A percentile compares a stretch with the other conserved stretches of the same genome.
These are phyloP conservation scores for Sebastes kiyomatsui DNA, from an alignment of 2,797 vertebrate species.

Conservation along the genomic window DNA sequence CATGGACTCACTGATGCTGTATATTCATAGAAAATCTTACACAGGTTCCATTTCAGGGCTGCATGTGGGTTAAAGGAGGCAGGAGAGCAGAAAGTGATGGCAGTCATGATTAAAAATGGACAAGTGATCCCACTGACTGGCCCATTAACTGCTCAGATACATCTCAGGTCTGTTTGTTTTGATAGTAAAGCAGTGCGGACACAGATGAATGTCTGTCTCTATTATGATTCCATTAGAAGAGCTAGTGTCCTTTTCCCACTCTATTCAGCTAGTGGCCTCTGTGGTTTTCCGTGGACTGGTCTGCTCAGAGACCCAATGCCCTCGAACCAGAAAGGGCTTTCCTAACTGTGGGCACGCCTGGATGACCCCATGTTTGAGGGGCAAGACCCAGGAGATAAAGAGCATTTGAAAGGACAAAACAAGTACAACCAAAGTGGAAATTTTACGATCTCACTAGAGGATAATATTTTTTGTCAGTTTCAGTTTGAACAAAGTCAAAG, in stretches of 20 bases:
- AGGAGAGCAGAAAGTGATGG: conserved; percentile 11
- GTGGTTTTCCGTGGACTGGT: conserved; percentile 1
- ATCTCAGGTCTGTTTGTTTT: conserved; percentile 62
- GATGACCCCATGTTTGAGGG: conserved; percentile 51
- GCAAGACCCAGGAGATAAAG: conserved; percentile 36
- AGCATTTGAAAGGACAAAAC: conserved; percentile 33
- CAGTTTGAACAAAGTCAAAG: conserved; percentile 31
- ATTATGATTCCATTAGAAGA: conserved; percentile 65
- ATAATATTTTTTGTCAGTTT: conserved; percentile 17
- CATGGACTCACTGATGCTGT: background rate
- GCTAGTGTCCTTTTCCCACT: conserved; percentile 57
- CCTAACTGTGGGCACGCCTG: conserved; percentile 39
- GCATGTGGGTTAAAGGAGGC: background rate
- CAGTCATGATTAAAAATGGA: conserved; percentile 36
- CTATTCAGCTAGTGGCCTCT: conserved; percentile 13
- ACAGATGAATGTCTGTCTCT: conserved; percentile 61
- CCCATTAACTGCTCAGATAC: conserved; percentile 53
- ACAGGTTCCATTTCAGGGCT: background rate
- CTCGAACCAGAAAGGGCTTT: conserved; percentile 19
- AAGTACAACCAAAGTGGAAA: conserved; percentile 29
- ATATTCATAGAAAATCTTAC: background rate
- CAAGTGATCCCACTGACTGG: conserved; percentile 34
- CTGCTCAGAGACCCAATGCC: conserved; percentile 14
- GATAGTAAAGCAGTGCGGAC: conserved; percentile 40
- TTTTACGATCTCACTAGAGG: conserved; percentile 18